Evolutionary conservation across 2,113 vertebrate species (phyloP), one percentile per base, ranked within the genome.

Genomic region (Clarias macrocephalus): DNA sequence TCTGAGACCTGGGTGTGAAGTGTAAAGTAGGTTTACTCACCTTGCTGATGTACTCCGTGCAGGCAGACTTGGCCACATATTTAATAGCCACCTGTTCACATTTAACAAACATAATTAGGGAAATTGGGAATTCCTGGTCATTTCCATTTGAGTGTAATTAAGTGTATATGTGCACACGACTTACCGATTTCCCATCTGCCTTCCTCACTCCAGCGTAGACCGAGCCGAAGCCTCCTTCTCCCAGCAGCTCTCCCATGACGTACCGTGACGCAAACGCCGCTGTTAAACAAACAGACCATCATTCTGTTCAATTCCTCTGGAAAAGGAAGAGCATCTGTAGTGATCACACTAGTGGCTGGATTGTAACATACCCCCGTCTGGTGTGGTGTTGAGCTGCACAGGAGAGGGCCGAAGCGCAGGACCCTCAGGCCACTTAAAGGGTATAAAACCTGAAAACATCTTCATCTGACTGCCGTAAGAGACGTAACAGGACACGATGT

Each of bases 41-140:
- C 48, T 48, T 48, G 7, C 48, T 48, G 48, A 48, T 79, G 52
- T 18, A 15, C 8, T 56, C 15, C 5, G 73, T 79, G 21, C 1
- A 54, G 42, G 12, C n/a, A 57, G 76, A 56, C 52, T 30, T 79
- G 52, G 52, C 13, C 18, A 80, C n/a, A 19, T 1, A 80, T 57
- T 80, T 80, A 30, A 59, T 30, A 59, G 77, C 77, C 7, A 30
- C 77, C 54, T 80, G n/a, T 30, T 57, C 54, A 80, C 54, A 80
- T 18, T 57, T 9, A 80, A 7, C 57, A 15, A 79, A 57, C 48
- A 52, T 16, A 76, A 54, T 77, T 28, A 79, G 48, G 48, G 6
- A 48, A 48, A 48, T 48, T 48, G 48, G 6, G 7, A 54, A 37
- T 9, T 76, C 13, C 37, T 54, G 54, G 28, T 16, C 12, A 12